Evolutionary conservation across 1,140 invertebrate species (phyloP), one percentile per base, ranked within the genome.

Genomic region (Cherax quadricarinatus): DNA sequence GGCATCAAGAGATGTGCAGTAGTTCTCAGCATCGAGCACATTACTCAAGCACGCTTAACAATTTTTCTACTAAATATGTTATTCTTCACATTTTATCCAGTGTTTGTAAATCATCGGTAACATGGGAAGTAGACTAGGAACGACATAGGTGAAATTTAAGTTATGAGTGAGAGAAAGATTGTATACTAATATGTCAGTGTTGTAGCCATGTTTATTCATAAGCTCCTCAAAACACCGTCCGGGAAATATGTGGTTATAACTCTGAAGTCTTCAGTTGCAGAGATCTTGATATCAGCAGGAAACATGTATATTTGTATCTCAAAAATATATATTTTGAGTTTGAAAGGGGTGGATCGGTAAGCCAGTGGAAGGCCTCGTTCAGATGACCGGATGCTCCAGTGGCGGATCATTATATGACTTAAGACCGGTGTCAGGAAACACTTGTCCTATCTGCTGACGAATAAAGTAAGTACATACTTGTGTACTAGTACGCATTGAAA

Each of bases 11-110:
- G 30, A 41, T 0, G 30, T 41, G 30, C 30, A 30, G 78, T 80
- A n/a, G 48, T 73, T 86, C 41, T 84, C 82, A 84, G 53, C 48
- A 84, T 84, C 82, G 82, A 84, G 57, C 21, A 84, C 86, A 87
- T 87, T 87, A 75, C 86, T 57, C 70, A 79, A 51, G 18, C 53
- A 16, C 30, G 48, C 70, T 87, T 51, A 79, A 79, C 62, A 66
- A 66, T 66, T 66, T 66, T 66, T 66, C 21, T 16, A 2, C 21
- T 66, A 21, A 66, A 66, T 21, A 66, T 12, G 21, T 21, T 66
- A 14, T 66, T 66, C 21, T 66, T 66, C 62, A 66, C 21, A 18
- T 21, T 66, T 16, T 66, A 5, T 18, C 62, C 21, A 12, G 21
- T 18, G 21, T 16, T 66, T 16, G 18, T 21, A 66, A 16, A 66